Evolutionary conservation across 1,140 invertebrate species (phyloP).

Genomic region (Zophobas morio): DNA sequence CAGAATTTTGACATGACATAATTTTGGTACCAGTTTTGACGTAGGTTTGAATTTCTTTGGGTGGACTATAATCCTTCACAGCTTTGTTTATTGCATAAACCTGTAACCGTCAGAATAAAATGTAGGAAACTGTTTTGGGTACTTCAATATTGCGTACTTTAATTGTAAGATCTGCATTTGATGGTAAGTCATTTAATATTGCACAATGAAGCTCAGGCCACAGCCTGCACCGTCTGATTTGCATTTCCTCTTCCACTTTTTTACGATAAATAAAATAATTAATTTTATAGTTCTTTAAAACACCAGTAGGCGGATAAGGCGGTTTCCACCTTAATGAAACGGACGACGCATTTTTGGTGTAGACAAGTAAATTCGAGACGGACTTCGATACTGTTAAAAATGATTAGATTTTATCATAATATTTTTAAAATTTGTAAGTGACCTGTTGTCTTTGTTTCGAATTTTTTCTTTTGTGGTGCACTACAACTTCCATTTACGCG

Average conservation of each 20-base stretch:
- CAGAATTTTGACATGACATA: no score
- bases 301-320: constrained; percentile 15
- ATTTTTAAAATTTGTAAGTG: no score
- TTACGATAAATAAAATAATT: neutral
- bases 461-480: no score
- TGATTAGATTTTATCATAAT: no score
- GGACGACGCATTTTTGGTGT: neutral
- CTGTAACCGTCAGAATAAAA: neutral
- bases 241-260: no score
- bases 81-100: neutral
- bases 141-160: neutral
- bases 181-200: neutral
- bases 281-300: neutral
- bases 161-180: neutral
- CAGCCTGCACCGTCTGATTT: neutral
- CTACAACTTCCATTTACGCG: no score
- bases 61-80: neutral
- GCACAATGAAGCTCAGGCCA: constrained; percentile 10
- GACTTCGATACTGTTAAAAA: neutral
- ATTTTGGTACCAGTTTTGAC: neutral
- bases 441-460: no score
- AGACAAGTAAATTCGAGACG: neutral
- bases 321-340: constrained; percentile 1
- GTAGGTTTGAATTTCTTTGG: neutral
- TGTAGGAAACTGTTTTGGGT: neutral